A percentile compares a stretch with the other conserved stretches of the same genome.
These are phyloP conservation scores for Apodemia mormo DNA, from an alignment of 2,888 invertebrate genomes.

Conservation along the genomic window DNA sequence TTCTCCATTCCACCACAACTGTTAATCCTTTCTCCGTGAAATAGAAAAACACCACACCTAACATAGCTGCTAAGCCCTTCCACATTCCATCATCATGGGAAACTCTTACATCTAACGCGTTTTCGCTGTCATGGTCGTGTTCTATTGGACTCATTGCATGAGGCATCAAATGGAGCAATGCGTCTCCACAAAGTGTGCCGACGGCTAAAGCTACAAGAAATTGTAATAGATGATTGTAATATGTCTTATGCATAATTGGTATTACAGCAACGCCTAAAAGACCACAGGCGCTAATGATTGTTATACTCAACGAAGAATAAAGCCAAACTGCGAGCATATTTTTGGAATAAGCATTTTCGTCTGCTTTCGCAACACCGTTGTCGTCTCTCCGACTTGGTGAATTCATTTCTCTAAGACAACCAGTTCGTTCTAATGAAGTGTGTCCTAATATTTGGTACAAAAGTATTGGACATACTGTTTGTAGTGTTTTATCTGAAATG, in stretches of 20 bases:
- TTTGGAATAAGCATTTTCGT: slow-evolving; percentile 52
- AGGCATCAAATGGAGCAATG: slow-evolving; percentile 94
- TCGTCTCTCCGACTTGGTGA: slow-evolving; percentile 43
- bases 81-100: slow-evolving; percentile 88
- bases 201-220: slow-evolving; percentile 96
- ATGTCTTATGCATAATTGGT: slow-evolving; percentile 93
- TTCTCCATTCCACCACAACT: slow-evolving; percentile 90
- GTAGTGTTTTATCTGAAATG: slow-evolving; percentile 61
- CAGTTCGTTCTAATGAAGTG: slow-evolving; percentile 74
- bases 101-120: slow-evolving; percentile 38
- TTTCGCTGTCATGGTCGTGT: slow-evolving; percentile 46
- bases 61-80: slow-evolving; percentile 92
- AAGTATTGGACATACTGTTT: slow-evolving; percentile 85
- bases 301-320: slow-evolving; percentile 90
- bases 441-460: slow-evolving; percentile 84
- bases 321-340: slow-evolving; percentile 87
- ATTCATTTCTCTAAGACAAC: slow-evolving; percentile 75
- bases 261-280: slow-evolving; percentile 93
- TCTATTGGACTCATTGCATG: slow-evolving; percentile 84
- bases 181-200: slow-evolving; percentile 95
- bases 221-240: slow-evolving; percentile 94
- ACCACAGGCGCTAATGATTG: slow-evolving; percentile 93
- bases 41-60: slow-evolving; percentile 94
- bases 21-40: slow-evolving; percentile 92
- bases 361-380: slow-evolving; percentile 32